A percentile compares a stretch with the other conserved stretches of the same genome.
Evolutionary conservation across 2,113 vertebrate species (phyloP).

Genomic region (Tupaia tana): DNA sequence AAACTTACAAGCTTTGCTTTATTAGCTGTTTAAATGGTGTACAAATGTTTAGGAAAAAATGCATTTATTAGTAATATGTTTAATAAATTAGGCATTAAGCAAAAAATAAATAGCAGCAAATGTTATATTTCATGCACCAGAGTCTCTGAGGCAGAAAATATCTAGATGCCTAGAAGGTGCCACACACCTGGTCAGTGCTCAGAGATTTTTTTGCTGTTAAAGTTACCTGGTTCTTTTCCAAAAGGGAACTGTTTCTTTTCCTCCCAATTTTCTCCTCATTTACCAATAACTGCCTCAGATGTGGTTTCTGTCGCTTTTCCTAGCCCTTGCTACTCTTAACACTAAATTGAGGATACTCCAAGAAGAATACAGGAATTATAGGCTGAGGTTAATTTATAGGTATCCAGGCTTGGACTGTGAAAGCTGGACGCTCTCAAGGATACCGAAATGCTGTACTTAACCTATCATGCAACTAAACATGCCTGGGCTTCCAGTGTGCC

Average conservation of each 20-base stretch:
- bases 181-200: neutral
- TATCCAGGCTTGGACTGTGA: neutral
- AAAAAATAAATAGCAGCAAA: constrained; percentile 42
- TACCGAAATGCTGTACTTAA: neutral
- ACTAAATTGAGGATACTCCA: neutral
- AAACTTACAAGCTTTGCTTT: constrained; percentile 55
- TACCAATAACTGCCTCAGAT: neutral
- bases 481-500: neutral
- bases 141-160: constrained; percentile 7
- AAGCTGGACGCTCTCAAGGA: neutral
- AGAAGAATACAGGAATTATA: neutral
- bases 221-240: neutral
- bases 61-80: constrained; percentile 41
- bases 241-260: neutral
- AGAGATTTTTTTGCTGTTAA: neutral
- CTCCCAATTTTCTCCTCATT: neutral
- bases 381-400: neutral
- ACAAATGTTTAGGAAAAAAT: constrained; percentile 46
- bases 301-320: neutral
- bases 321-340: neutral
- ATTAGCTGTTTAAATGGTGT: constrained; percentile 59
- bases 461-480: neutral
- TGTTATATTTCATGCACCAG: neutral
- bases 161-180: neutral
- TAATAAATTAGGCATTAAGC: constrained; percentile 59